Base-by-base conservation (phyloP, 2,113 vertebrate species). In the Pseudorhombus dupliciocellatus region DNA sequence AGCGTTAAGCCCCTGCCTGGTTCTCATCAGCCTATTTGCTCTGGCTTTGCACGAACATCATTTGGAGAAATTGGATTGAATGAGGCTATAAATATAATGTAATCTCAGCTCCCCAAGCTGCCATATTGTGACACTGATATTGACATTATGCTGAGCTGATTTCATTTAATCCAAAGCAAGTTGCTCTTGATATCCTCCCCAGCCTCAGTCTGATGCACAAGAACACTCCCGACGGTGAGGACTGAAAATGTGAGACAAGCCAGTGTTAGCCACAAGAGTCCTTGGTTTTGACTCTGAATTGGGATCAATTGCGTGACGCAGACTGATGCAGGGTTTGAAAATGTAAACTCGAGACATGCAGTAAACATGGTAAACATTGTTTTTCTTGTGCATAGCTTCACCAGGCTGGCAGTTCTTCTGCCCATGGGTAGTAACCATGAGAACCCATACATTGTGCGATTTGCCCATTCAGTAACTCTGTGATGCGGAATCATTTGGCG, bases 401-500 rank as follows among this genome's bases (percentile, higher is more conserved):
- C 53, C 70, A 61, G 50, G 60, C 59, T 50, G 53, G 7, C 67
- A 69, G 69, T 65, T 42, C 50, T 69, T 70, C 34, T 73, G 69
- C 76, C 72, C 62, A 71, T 24, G 79, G 82, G 57, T 74, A 67
- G 71, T 14, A 82, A 83, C 84, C 80, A 77, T 73, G 71, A 77
- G 84, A 57, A 58, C 37, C 65, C 58, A 56, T 78, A 83, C 65
- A 81, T 66, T 83, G 67, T 56, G 69, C 70, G 44, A 76, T 81
- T 81, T 80, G 54, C 74, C 75, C 82, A 75, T 73, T 81, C 62
- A 34, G 74, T 81, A 70, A 81, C 40, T 63, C 84, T 74, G 69
- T 73, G 81, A 85, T 74, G 87, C 46, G 48, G 74, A 91, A 91
- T 87, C 50, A 70, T 80, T 82, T 4, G 26, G 73, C 59, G 48